Percentiles rank a stretch among this genome's conserved stretches.
These are phyloP conservation scores for Probosciger aterrimus DNA, from an alignment of 2,113 vertebrate genomes.

Conservation along the genomic window DNA sequence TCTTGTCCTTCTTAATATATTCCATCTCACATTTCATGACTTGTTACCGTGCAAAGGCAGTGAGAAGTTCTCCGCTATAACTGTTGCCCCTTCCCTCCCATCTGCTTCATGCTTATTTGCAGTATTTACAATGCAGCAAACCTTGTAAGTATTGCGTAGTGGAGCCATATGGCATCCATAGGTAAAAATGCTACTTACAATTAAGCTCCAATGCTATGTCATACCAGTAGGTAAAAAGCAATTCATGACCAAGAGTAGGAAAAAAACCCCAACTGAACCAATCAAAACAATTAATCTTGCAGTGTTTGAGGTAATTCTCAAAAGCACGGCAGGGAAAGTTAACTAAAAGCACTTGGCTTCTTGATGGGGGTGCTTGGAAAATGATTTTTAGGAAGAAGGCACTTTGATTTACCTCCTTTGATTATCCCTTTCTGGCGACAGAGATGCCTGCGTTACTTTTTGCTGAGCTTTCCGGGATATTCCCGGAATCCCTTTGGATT, in stretches of 20 bases:
- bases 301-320: background rate
- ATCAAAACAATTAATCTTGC: background rate
- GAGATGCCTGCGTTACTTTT: accelerated
- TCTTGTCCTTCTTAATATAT: background rate
- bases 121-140: background rate
- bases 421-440: accelerated
- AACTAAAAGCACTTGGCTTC: background rate
- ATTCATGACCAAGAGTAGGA: background rate
- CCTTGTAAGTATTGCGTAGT: accelerated
- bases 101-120: background rate
- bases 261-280: background rate
- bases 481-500: background rate
- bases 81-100: conserved; percentile 14
- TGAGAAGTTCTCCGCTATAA: background rate
- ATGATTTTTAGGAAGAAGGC: background rate
- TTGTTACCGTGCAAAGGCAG: background rate
- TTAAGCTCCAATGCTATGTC: background rate
- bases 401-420: background rate
- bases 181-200: background rate
- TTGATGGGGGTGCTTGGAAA: accelerated
- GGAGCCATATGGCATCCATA: conserved; percentile 10
- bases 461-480: background rate
- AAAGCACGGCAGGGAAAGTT: background rate
- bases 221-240: background rate
- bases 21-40: background rate